A percentile compares a stretch with the other conserved stretches of the same genome.
phyloP scores from a whole-genome alignment of 2,888 invertebrate genomes.

The Alviniconcha strummeri region DNA sequence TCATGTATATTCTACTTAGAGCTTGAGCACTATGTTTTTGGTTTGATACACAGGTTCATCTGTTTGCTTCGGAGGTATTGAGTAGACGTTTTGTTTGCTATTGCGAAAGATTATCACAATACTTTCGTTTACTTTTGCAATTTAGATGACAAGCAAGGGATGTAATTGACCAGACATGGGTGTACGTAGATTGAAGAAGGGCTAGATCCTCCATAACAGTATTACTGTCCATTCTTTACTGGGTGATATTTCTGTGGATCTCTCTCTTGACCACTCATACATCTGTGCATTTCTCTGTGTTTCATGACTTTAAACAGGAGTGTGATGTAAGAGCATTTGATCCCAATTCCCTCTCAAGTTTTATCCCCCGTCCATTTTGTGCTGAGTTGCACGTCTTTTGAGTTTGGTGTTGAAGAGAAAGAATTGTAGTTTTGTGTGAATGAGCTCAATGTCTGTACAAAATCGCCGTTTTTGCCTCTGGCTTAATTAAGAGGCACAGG shows the following conservation, averaged over 20 bases:
- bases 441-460: not conserved
- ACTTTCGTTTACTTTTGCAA: no score
- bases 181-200: not conserved
- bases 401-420: no score
- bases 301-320: constrained; percentile 21
- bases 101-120: not conserved
- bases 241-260: not conserved
- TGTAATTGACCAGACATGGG: no score
- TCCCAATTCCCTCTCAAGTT: not conserved
- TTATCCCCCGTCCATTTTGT: not conserved
- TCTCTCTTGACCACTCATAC: not conserved
- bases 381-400: not conserved
- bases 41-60: constrained; percentile 27
- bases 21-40: constrained; percentile 1
- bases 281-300: constrained; percentile 8
- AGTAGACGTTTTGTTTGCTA: not conserved
- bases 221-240: not conserved
- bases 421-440: no score
- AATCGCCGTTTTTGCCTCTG: no score
- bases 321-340: constrained; percentile 16
- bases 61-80: constrained; percentile 27
- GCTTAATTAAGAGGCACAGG: no score
- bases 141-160: no score
- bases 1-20: not conserved
- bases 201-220: not conserved